Conservation (phyloP, 2,113 vertebrate genomes). For the Trematocara unimaculatum region DNA sequence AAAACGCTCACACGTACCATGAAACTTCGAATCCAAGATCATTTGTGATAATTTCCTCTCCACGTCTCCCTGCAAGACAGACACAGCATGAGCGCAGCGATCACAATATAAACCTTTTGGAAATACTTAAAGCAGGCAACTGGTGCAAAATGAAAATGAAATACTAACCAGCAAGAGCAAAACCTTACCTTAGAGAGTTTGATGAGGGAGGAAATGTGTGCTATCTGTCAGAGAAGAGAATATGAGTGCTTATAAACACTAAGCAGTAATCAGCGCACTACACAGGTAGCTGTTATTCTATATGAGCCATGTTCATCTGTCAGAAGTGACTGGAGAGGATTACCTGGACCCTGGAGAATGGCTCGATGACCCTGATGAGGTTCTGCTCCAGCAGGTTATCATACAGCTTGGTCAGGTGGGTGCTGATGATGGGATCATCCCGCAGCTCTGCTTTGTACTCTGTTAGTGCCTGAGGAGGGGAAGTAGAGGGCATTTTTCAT, state of each 20-base stretch:
- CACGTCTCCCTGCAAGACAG: conserved; percentile 80
- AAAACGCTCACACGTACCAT: conserved; percentile 70
- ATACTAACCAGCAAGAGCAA: not conserved
- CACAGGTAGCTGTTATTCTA: not conserved
- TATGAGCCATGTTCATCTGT: not conserved
- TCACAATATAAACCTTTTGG: not conserved
- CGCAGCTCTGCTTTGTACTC: conserved; percentile 95
- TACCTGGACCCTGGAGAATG: conserved; percentile 98
- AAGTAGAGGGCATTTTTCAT: not conserved
- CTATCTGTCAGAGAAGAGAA: conserved; percentile 73
- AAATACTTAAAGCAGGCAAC: not conserved
- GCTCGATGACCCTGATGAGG: conserved; percentile 96
- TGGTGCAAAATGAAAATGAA: not conserved
- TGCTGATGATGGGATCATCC: conserved; percentile 96
- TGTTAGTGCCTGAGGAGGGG: conserved; percentile 81
- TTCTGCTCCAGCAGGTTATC: conserved; percentile 98
- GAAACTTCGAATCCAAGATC: conserved; percentile 96
- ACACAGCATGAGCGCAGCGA: not conserved
- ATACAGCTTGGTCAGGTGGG: conserved; percentile 92
- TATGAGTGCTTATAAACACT: not conserved
- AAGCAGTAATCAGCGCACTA: fast-evolving
- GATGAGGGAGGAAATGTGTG: conserved; percentile 93
- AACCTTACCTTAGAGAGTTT: conserved; percentile 90
- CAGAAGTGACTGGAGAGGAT: not conserved
- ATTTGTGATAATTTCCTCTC: conserved; percentile 97